Conservation (phyloP, 2,797 vertebrate species). For the Morus bassanus region DNA sequence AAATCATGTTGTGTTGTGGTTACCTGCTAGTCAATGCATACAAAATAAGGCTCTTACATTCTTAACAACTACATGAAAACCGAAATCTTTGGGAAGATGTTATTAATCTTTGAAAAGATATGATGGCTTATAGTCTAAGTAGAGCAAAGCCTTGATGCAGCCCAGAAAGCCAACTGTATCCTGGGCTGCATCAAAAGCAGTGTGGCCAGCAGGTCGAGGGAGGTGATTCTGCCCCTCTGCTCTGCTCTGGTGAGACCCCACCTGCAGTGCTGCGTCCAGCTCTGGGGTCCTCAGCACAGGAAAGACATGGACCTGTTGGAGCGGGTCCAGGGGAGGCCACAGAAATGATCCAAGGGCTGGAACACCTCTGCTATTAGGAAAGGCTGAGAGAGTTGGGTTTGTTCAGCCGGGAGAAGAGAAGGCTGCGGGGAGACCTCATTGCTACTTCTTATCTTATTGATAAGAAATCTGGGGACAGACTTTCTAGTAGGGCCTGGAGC, state of each 20-base stretch:
- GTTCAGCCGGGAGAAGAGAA: neutral
- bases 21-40: neutral
- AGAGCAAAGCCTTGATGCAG: neutral
- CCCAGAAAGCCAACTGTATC: fast-evolving
- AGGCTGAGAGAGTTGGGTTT: no score
- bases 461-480: no score
- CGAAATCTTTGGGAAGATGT: neutral
- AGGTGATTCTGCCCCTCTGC: neutral
- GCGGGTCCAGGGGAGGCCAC: fast-evolving
- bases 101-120: neutral
- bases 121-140: neutral
- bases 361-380: neutral
- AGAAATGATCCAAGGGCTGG: neutral
- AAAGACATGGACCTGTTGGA: neutral
- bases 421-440: neutral
- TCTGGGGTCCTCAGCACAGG: neutral
- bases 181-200: neutral
- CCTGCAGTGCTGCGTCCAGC: fast-evolving
- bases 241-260: neutral
- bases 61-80: neutral
- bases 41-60: neutral
- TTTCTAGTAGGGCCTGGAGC: neutral
- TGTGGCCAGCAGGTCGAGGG: fast-evolving
- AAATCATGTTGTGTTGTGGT: no score
- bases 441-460: no score